These are phyloP conservation scores for Catalaphyllia jardinei DNA, from an alignment of 64 coral and sea anemone genomes.

Conservation along the genomic window DNA sequence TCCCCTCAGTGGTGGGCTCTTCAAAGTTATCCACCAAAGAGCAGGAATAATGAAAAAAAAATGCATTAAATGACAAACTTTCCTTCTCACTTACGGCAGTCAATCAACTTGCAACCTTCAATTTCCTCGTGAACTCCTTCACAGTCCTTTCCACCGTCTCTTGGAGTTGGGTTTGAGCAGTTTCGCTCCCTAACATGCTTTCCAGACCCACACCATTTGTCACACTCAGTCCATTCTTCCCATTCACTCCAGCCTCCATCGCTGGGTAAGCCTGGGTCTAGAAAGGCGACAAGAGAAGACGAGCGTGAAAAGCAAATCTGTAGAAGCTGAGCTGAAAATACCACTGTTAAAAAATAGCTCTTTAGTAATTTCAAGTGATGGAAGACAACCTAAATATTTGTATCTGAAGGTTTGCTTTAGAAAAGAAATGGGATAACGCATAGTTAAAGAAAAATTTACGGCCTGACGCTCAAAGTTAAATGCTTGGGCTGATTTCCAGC, in stretches of 20 bases:
- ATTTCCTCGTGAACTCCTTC: not conserved
- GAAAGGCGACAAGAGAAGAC: not conserved
- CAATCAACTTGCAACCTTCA: not conserved
- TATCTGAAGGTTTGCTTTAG: too few species aligned
- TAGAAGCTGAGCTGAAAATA: too few species aligned
- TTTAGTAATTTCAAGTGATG: too few species aligned
- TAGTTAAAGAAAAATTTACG: too few species aligned
- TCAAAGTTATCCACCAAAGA: not conserved
- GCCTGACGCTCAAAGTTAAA: too few species aligned
- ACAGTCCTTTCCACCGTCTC: not conserved
- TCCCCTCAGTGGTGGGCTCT: too few species aligned
- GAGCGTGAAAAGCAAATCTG: not conserved
- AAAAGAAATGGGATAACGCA: too few species aligned
- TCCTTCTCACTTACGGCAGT: slow-evolving; percentile 1
- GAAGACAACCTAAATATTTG: too few species aligned
- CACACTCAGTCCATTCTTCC: slow-evolving; percentile 41
- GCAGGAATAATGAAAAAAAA: not conserved
- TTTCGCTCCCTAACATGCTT: slow-evolving; percentile 30
- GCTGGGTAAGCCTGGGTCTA: not conserved
- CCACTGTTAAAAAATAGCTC: too few species aligned
- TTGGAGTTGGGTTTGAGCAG: slow-evolving; percentile 8
- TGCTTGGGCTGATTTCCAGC: too few species aligned
- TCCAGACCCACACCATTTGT: slow-evolving; percentile 37
- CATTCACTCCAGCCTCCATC: slow-evolving; percentile 30
- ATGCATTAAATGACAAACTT: not conserved